Conservation (phyloP, 2,113 vertebrate species). For the Ammospiza caudacuta region DNA sequence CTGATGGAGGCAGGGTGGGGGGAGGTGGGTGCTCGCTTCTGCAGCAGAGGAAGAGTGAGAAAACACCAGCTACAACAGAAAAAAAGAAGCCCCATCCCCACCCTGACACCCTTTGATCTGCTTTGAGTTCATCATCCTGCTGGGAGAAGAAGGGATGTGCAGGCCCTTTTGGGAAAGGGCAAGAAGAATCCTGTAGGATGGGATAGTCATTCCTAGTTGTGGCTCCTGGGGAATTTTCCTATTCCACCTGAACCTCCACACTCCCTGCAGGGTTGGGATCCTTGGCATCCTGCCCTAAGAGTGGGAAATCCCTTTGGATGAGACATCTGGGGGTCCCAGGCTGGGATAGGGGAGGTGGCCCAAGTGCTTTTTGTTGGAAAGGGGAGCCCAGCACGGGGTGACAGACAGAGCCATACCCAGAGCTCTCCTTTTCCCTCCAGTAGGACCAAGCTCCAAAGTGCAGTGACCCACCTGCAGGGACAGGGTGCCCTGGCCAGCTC, state of each 20-base stretch:
- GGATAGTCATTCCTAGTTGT: background rate
- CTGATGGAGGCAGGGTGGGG: background rate
- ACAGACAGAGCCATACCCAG: background rate
- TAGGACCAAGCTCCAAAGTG: background rate
- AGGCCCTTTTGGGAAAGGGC: background rate
- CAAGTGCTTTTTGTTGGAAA: background rate
- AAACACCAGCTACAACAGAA: background rate
- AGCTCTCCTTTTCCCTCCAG: background rate
- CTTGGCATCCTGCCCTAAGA: background rate
- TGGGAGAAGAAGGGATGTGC: background rate
- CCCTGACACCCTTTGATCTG: background rate
- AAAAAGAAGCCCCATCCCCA: background rate
- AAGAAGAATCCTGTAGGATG: background rate
- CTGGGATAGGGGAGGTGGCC: background rate
- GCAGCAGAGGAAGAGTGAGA: conserved; percentile 11
- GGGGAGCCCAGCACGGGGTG: background rate
- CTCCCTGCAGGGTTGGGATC: background rate
- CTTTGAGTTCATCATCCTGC: background rate
- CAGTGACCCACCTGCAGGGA: background rate
- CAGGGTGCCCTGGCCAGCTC: background rate
- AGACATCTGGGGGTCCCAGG: background rate
- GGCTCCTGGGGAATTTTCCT: background rate
- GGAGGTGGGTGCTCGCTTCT: background rate
- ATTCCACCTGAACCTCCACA: background rate
- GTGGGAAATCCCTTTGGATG: background rate